Evolutionary conservation across 2,888 invertebrate genomes (phyloP), one percentile per base, ranked within the genome.

Genomic region (Electrophaes corylata): DNA sequence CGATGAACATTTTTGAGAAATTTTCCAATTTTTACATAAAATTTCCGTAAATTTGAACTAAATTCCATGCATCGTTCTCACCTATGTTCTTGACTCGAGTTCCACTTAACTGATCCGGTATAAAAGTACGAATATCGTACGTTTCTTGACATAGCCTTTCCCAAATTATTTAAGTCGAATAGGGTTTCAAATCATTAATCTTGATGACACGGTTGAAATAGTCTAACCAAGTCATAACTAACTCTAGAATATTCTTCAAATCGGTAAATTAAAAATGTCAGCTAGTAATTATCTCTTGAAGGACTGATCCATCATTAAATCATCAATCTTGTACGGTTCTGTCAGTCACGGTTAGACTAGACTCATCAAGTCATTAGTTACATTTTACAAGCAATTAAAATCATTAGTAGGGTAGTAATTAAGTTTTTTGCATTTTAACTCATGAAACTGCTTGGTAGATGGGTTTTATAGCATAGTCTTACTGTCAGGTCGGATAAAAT

Each of bases 301-400:
- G 55, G 59, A 60, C 40, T 37, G 10, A 12, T 49, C 44, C 39
- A 39, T 26, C 39, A 29, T 19, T 19, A 20, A 18, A 53, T 43
- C 59, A 55, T 60, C 39, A 60, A 60, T 60, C 51, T 51, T 59
- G 11, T 14, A 12, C 6, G 12, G 8, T 10, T 37, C 14, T 6
- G 52, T 61, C 60, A 59, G 64, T 64, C 58, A 62, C 56, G 63
- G 56, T 37, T 53, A 55, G 49, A 51, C 37, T n/a, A 18, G 16
- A 40, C 49, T 56, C 57, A 62, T 55, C 54, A 48, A 60, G 56
- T 62, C 56, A 64, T 64, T 54, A 57, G 44, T 50, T 58, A 53
- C 60, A 57, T 59, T 52, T 52, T 39, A 60, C 44, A 53, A 54
- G 60, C 53, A 61, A 66, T 62, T 64, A 64, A 56, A 52, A 60